A percentile compares a stretch with the other conserved stretches of the same genome.
These are phyloP conservation scores for Oryzias celebensis DNA, from an alignment of 2,113 vertebrate species.

Conservation along the genomic window DNA sequence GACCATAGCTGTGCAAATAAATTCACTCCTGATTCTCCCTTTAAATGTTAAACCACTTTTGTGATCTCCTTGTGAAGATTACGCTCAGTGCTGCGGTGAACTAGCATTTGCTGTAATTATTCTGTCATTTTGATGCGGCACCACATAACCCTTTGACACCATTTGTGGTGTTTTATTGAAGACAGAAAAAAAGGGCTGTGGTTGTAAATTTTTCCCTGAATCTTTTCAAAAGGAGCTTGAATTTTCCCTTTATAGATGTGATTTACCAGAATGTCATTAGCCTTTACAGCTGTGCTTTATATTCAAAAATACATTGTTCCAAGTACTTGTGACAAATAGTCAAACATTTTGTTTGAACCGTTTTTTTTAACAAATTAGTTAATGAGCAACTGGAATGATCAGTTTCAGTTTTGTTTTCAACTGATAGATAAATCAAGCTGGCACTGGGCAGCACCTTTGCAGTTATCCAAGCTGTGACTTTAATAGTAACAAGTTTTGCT, in stretches of 20 bases:
- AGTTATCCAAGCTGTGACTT: background rate
- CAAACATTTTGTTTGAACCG: too few relatives aligned
- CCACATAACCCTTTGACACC: slow-evolving; percentile 42
- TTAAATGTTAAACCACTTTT: slow-evolving; percentile 20
- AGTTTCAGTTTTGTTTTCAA: background rate
- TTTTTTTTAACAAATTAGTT: too few relatives aligned
- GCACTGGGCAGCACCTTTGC: background rate
- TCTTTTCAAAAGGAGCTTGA: slow-evolving; percentile 36
- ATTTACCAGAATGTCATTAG: slow-evolving; percentile 17
- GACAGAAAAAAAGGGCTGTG: slow-evolving; percentile 43
- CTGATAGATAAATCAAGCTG: background rate
- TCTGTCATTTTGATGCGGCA: slow-evolving; percentile 58
- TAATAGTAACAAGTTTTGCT: background rate
- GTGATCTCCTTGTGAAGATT: slow-evolving; percentile 19
- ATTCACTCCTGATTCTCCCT: slow-evolving; percentile 14
- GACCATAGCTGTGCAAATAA: slow-evolving; percentile 36
- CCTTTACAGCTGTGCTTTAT: background rate
- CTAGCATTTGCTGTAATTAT: slow-evolving; percentile 48
- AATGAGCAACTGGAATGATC: background rate
- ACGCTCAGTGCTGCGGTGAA: slow-evolving; percentile 21
- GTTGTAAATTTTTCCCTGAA: slow-evolving; percentile 45
- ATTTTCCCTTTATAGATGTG: slow-evolving; percentile 25
- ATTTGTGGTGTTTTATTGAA: slow-evolving; percentile 58
- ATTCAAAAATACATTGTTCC: too few relatives aligned
- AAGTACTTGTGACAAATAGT: too few relatives aligned